These are phyloP conservation scores for Homarus americanus DNA, from an alignment of 1,140 invertebrate species.

Conservation along the genomic window DNA sequence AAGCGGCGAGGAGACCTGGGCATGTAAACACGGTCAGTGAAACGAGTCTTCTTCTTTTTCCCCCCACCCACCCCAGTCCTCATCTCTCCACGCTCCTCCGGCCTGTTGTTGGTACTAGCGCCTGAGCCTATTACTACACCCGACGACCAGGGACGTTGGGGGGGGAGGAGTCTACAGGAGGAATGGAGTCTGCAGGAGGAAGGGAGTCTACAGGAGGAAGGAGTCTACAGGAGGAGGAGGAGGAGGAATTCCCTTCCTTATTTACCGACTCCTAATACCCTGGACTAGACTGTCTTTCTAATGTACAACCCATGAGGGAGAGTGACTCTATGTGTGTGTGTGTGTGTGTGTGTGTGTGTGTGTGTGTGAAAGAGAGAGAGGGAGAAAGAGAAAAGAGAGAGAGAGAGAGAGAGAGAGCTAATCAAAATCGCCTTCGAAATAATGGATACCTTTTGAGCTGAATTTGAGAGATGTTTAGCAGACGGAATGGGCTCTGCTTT, in stretches of 20 bases:
- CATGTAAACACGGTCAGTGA: slow-evolving; percentile 36
- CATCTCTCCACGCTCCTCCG: too few species aligned
- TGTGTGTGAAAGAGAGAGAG: slow-evolving; percentile 16
- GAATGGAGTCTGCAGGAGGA: too few species aligned
- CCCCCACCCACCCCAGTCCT: too few species aligned
- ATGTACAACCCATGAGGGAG: slow-evolving; percentile 18
- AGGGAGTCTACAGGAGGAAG: too few species aligned
- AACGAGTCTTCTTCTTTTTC: too few species aligned
- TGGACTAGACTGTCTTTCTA: too few species aligned
- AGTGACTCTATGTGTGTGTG: slow-evolving; percentile 9
- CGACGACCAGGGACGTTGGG: not conserved
- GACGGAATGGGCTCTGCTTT: slow-evolving; percentile 55
- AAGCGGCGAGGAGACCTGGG: not conserved
- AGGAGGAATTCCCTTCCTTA: slow-evolving; percentile 39
- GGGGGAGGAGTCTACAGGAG: slow-evolving; percentile 26
- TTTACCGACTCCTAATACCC: slow-evolving; percentile 42
- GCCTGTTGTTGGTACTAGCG: slow-evolving; percentile 15
- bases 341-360: not conserved
- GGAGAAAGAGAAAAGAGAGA: slow-evolving; percentile 37
- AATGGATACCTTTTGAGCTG: slow-evolving; percentile 65
- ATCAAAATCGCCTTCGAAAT: slow-evolving; percentile 69
- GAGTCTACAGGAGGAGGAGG: slow-evolving; percentile 38
- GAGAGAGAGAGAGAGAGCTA: slow-evolving; percentile 27
- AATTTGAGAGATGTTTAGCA: slow-evolving; percentile 71
- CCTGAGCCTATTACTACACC: slow-evolving; percentile 20